Percentiles rank a stretch among this genome's conserved stretches.
Conservation (phyloP, 2,113 vertebrate species). For the Hippotragus niger region DNA sequence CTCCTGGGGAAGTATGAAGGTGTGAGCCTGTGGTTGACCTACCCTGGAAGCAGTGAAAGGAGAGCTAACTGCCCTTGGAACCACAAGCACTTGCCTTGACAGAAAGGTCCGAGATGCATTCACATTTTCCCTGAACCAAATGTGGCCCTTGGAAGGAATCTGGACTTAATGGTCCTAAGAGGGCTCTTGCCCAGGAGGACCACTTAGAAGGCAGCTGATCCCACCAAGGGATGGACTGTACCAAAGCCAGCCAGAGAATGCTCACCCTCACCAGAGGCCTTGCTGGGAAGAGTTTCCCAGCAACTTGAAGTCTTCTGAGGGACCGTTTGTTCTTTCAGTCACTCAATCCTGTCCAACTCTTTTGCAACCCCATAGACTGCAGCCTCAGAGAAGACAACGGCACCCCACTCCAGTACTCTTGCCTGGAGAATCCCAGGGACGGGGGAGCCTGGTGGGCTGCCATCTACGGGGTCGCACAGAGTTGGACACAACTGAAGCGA, state of each 20-base stretch:
- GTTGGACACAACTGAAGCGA: no score
- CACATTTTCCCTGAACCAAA: background rate
- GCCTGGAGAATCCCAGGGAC: no score
- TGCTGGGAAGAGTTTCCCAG: background rate
- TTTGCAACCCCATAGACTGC: background rate
- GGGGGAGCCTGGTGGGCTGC: no score
- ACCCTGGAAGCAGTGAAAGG: background rate
- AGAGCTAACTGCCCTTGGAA: background rate
- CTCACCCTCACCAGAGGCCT: background rate
- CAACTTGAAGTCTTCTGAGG: background rate
- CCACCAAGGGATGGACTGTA: background rate
- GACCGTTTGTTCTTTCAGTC: background rate
- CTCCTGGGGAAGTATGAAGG: background rate
- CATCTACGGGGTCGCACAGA: no score
- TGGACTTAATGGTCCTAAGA: background rate
- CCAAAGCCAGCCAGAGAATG: background rate
- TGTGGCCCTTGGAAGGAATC: background rate
- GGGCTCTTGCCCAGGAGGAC: background rate
- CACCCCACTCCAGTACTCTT: no score
- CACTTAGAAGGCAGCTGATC: background rate
- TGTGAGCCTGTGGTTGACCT: background rate
- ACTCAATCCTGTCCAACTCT: background rate
- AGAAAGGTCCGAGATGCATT: background rate
- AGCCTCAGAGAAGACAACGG: background rate
- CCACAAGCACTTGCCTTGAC: background rate